Evolutionary conservation across 2,888 invertebrate species (phyloP), one percentile per base, ranked within the genome.

Genomic region (Andrena hattorfiana): DNA sequence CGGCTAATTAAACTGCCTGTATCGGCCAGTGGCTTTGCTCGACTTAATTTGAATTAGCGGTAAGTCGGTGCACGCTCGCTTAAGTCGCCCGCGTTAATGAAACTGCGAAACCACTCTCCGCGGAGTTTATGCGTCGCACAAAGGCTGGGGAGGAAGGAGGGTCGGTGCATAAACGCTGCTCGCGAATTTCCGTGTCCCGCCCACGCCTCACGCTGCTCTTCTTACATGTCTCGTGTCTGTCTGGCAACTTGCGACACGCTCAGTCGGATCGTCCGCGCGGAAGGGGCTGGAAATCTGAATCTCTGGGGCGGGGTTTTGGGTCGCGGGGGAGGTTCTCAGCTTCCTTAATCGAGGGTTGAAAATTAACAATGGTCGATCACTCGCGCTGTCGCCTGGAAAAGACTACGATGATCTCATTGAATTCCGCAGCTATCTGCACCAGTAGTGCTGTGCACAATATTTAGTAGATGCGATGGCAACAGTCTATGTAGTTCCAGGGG

Each of bases 11-110:
- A 86, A 84, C 86, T 72, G 68, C 73, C 71, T 68, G 81, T 85
- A 91, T 91, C 89, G 89, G 88, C 88, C 87, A 85, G 85, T 87
- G 87, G 86, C 89, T 89, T 85, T 86, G 86, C 87, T 88, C 84
- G 89, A 89, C 89, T 89, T 89, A 89, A 89, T 89, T 89, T 89
- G 87, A 89, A 89, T 89, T 89, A 90, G 87, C 83, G 85, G 84
- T 79, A 89, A 89, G 84, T 90, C 85, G 77, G 70, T 49, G 67
- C 84, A 66, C 77, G 85, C 72, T 85, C 88, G 82, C 84, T 84
- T 82, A 85, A 88, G 85, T 89, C 80, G 84, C 76, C 76, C 77
- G 85, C 81, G 86, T 85, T 89, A 89, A 89, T 89, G 89, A 89
- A 90, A 89, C 89, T 88, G 83, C 88, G 85, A 87, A 86, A 89